Evolutionary conservation across 2,797 vertebrate species (phyloP).

Genomic region (Rhabdophis nuchalis): DNA sequence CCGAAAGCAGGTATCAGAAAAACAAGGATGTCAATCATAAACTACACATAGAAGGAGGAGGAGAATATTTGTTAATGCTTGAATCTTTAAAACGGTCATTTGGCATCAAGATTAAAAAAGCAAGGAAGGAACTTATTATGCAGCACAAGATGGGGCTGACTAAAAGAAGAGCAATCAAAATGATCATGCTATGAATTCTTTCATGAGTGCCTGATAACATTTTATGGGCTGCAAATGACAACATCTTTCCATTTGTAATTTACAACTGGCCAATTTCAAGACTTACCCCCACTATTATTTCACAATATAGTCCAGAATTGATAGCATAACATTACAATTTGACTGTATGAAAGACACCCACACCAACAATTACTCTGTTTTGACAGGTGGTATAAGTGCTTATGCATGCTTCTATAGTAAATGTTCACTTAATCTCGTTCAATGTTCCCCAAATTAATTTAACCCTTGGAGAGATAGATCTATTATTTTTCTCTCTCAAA

Average conservation of each 20-base stretch:
- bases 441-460: background rate
- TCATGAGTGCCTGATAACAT: background rate
- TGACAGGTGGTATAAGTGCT: background rate
- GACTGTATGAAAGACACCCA: background rate
- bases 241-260: background rate
- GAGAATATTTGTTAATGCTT: too few species aligned
- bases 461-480: background rate
- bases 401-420: background rate
- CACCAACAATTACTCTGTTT: background rate
- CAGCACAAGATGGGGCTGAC: background rate
- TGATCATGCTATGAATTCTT: background rate
- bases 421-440: background rate
- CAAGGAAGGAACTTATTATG: background rate
- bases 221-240: background rate
- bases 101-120: background rate
- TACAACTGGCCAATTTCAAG: background rate
- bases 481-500: background rate
- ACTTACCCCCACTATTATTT: constrained; percentile 5
- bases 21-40: background rate
- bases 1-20: background rate
- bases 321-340: background rate
- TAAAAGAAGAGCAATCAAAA: background rate
- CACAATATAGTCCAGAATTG: background rate
- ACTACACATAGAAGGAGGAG: background rate
- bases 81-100: background rate